Conservation (phyloP, 1,140 invertebrate species). For the Sminthurinus signatus region DNA sequence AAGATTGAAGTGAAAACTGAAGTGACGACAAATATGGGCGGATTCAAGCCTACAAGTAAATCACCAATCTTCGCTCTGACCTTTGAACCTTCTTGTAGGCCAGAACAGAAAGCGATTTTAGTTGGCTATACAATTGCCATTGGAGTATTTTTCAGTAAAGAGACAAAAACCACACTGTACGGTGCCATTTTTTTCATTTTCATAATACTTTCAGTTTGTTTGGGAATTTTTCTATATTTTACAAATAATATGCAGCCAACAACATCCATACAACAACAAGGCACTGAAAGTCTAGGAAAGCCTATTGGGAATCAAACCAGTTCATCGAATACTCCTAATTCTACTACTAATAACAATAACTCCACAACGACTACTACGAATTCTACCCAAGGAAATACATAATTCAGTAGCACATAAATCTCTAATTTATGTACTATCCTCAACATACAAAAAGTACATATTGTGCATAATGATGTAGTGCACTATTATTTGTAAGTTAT, state of each 20-base stretch:
- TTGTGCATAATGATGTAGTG: too few relatives aligned
- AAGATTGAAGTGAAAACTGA: slow-evolving; percentile 13
- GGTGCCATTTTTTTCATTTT: slow-evolving; percentile 10
- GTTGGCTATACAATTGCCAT: slow-evolving; percentile 14
- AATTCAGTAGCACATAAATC: background rate
- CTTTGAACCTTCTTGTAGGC: slow-evolving; percentile 5
- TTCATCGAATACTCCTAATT: background rate
- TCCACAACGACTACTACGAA: background rate
- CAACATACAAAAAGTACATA: too few relatives aligned
- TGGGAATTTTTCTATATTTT: slow-evolving; percentile 14
- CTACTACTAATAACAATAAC: background rate
- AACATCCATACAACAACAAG: background rate
- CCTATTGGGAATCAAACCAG: slow-evolving; percentile 1
- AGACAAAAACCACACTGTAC: slow-evolving; percentile 8
- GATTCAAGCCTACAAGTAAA: slow-evolving; percentile 16
- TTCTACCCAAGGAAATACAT: slow-evolving; percentile 5
- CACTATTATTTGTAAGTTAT: too few relatives aligned
- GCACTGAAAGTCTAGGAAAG: background rate
- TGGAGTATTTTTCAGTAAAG: slow-evolving; percentile 5
- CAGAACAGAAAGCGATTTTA: slow-evolving; percentile 13
- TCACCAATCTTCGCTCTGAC: slow-evolving; percentile 11
- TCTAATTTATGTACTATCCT: too few relatives aligned
- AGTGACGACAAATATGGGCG: slow-evolving; percentile 15
- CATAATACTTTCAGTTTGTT: background rate
- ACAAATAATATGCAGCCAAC: background rate